These are phyloP conservation scores for Leptinotarsa lineolata DNA, from an alignment of 1,140 invertebrate genomes.

Conservation along the genomic window DNA sequence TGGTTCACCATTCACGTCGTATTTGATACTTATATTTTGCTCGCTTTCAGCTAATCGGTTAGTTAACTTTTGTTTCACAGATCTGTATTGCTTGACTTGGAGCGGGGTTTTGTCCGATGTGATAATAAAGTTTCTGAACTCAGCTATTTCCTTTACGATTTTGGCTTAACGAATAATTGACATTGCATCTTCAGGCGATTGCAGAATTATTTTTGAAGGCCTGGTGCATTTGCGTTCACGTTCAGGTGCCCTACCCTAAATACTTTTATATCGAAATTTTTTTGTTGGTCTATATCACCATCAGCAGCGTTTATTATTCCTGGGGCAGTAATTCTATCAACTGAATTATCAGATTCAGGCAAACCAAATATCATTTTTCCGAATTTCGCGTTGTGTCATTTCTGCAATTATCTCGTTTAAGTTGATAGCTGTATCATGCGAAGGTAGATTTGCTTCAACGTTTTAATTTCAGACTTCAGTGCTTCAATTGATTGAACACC, in stretches of 20 bases:
- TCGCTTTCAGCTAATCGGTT: too few relatives aligned
- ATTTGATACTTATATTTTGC: too few relatives aligned
- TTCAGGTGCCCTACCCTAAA: constrained; percentile 10
- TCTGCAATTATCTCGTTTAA: constrained; percentile 9
- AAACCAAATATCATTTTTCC: constrained; percentile 17
- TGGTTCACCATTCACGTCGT: too few relatives aligned
- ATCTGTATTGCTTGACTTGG: too few relatives aligned
- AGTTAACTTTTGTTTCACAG: too few relatives aligned
- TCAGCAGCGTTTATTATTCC: constrained; percentile 13
- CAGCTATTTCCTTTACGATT: background rate
- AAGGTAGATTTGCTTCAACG: constrained; percentile 11
- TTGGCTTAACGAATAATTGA: constrained; percentile 12
- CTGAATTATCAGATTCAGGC: constrained; percentile 4
- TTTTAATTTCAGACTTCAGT: constrained; percentile 16
- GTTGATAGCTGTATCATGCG: constrained; percentile 4
- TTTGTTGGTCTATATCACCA: constrained; percentile 5
- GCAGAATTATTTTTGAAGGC: constrained; percentile 15
- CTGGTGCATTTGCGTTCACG: constrained; percentile 3
- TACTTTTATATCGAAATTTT: background rate
- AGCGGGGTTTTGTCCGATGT: too few relatives aligned
- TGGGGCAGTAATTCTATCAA: constrained; percentile 11
- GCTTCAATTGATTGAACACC: background rate
- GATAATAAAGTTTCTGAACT: background rate
- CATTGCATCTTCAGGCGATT: too few relatives aligned
- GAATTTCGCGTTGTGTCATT: constrained; percentile 11